Conservation (phyloP, 2,888 invertebrate species). For the Entomobrya multifasciata region DNA sequence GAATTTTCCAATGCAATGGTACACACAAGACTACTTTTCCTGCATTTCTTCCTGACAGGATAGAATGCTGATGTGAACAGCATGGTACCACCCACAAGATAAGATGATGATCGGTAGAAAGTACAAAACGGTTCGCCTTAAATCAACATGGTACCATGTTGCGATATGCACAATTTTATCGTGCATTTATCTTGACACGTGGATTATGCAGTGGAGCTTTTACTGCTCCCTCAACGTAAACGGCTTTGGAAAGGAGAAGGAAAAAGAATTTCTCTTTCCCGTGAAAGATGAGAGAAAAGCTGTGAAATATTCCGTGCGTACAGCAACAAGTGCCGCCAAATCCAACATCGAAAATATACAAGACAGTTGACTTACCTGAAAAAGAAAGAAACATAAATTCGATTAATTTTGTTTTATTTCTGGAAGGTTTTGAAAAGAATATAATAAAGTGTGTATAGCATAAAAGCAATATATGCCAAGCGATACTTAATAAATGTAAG, state of each 20-base stretch:
- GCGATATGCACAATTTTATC: constrained; percentile 52
- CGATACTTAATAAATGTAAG: too few relatives aligned
- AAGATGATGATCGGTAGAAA: neutral
- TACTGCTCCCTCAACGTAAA: neutral
- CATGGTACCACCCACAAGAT: constrained; percentile 34
- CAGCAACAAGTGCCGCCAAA: constrained; percentile 63
- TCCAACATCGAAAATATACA: neutral
- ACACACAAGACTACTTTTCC: neutral
- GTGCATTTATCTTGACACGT: constrained; percentile 65
- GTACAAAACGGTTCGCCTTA: neutral
- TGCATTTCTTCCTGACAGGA: neutral
- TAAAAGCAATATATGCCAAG: too few relatives aligned
- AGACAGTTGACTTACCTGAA: constrained; percentile 57
- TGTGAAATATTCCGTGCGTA: neutral
- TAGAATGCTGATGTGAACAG: constrained; percentile 20
- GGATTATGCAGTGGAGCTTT: constrained; percentile 65
- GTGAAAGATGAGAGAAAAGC: constrained; percentile 41
- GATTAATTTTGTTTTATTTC: too few relatives aligned
- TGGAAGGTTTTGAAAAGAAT: too few relatives aligned
- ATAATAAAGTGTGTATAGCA: too few relatives aligned
- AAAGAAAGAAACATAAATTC: constrained; percentile 23
- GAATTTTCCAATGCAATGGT: neutral
- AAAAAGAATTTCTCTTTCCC: too few relatives aligned
- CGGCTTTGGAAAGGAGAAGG: neutral
- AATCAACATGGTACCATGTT: constrained; percentile 55